Evolutionary conservation across 2,888 invertebrate genomes (phyloP), one percentile per base, ranked within the genome.

Genomic region (Thyatira batis): DNA sequence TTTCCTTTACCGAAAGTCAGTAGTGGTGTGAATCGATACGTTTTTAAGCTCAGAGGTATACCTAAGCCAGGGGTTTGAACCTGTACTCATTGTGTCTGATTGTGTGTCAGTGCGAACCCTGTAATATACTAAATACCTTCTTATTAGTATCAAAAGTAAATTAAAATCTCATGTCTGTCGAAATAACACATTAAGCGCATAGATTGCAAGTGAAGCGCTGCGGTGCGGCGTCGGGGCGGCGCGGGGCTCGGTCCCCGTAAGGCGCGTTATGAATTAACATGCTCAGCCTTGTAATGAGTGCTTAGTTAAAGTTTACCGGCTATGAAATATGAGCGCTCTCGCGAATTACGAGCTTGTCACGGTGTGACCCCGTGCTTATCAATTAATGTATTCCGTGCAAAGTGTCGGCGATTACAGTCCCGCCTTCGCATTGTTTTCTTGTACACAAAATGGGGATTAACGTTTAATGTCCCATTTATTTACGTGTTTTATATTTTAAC

Each of bases 371-470:
- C 57, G 65, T 69, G 77, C 71, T 83, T 85, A 87, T 85, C 85
- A 86, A 86, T 85, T 87, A 86, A 87, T 82, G 80, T 82, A 78
- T 82, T 79, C 81, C 64, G 73, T 69, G 76, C 67, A 71, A 76
- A 76, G 74, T 66, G 69, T 56, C 64, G 71, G 74, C 67, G 70
- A 69, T 76, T 71, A 76, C 70, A 60, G 61, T 58, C 58, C 57
- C 51, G 55, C 54, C 30, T 44, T n/a, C 17, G 25, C 39, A 50
- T 61, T 61, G 60, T 63, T 59, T 58, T 55, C 58, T 59, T 69
- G 71, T 72, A 64, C 54, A 54, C 57, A 58, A 60, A 70, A 67
- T 62, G 56, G 58, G 70, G 73, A 78, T 80, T 73, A 76, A 64
- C 63, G 57, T 56, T 53, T 55, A 63, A 70, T 67, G 55, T 63